Conservation (phyloP, 2,888 invertebrate genomes). For the Theodoxus fluviatilis region DNA sequence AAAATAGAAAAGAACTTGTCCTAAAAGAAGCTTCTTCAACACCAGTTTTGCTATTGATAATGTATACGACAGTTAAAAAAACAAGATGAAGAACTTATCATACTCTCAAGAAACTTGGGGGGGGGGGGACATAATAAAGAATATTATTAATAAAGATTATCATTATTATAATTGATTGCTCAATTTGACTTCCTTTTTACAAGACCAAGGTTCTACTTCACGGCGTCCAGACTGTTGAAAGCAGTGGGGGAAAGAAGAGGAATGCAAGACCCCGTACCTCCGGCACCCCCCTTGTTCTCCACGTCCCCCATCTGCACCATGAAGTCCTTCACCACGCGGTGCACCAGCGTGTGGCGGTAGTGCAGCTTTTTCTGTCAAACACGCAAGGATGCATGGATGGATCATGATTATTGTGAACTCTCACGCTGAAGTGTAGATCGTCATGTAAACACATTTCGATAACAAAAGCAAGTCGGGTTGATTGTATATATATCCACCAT, state of each 20-base stretch:
- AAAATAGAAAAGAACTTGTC: too few species aligned
- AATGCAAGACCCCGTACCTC: too few species aligned
- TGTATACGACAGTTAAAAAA: too few species aligned
- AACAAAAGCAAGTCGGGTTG: too few species aligned
- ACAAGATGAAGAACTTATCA: too few species aligned
- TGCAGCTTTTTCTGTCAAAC: conserved; percentile 21
- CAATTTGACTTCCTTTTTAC: background rate
- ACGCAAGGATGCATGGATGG: background rate
- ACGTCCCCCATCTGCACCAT: conserved; percentile 63
- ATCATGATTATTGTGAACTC: background rate
- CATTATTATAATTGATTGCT: background rate
- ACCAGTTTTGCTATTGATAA: too few species aligned
- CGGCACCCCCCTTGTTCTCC: conserved; percentile 53
- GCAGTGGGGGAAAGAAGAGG: too few species aligned
- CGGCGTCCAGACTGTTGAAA: too few species aligned
- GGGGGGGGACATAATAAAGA: background rate
- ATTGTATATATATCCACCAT: too few species aligned
- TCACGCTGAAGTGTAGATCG: background rate
- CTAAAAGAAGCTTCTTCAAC: too few species aligned
- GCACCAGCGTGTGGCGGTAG: conserved; percentile 52
- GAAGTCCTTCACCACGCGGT: conserved; percentile 60
- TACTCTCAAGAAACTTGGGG: background rate
- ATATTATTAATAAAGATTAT: background rate
- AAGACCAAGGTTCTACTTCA: background rate
- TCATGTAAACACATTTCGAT: too few species aligned